Evolutionary conservation across 2,113 vertebrate genomes (phyloP), one percentile per base, ranked within the genome.

Genomic region (Megalops atlanticus): DNA sequence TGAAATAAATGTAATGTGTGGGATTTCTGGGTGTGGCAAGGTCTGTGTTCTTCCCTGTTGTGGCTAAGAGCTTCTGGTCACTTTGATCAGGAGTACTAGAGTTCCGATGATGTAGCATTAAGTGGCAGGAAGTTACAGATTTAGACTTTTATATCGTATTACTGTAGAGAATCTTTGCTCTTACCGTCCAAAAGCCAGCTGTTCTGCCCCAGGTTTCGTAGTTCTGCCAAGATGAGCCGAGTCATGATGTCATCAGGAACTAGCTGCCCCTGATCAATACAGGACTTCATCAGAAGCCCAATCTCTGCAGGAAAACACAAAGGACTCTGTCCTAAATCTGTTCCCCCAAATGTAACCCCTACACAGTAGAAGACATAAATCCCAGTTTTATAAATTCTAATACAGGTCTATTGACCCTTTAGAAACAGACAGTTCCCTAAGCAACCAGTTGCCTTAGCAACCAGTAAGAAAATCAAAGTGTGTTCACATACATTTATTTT

Each of bases 221-320:
- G 93, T 84, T 97, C 96, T n/a, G 85, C 89, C 74, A 99, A 90
- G 88, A 97, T 93, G 80, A 99, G 92, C 2, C 89, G 94, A 15
- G 97, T 97, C 86, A 99, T 99, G 87, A 98, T 91, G 39, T 96
- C 94, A 88, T 99, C 98, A 11, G 98, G 98, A 79, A 98, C 96
- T 88, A 99, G 94, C 88, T 90, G 94, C 78, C 98, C 98, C 89
- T 96, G 95, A 87, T 97, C 96, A 49, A 99, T 97, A 81, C 96
- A 98, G n/a, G 96, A 93, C 89, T 97, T 98, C 89, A 97, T 95
- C 89, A 98, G 83, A 45, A 97, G 91, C 49, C 98, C 98, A 74
- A 99, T 92, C 89, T 98, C 98, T 99, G 90, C 73, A 89, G 91
- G 80, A 41, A 21, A 35, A 76, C 64, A 47, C 24, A 33, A 81